Conservation (phyloP, 2,113 vertebrate species). For the Dascyllus trimaculatus region DNA sequence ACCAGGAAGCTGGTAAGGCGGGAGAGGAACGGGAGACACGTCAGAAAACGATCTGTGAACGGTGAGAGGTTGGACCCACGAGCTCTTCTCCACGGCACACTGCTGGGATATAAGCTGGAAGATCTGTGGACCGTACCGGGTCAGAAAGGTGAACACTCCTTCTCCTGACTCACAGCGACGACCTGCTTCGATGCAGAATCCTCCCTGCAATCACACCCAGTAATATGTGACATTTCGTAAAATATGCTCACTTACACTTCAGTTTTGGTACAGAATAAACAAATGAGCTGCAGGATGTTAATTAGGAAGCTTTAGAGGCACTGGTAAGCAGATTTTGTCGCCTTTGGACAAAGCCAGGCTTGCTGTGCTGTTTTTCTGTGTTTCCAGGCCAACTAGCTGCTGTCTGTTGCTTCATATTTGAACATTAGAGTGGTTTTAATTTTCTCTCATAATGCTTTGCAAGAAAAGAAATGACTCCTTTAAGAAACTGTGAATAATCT, state of each 20-base stretch:
- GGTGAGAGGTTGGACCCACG: background rate
- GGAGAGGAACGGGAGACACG: background rate
- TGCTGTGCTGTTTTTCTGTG: background rate
- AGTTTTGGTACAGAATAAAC: background rate
- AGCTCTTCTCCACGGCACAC: slow-evolving; percentile 34
- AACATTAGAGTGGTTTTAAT: slow-evolving; percentile 3
- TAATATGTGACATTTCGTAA: slow-evolving; percentile 12
- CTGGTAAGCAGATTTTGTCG: background rate
- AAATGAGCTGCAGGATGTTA: background rate
- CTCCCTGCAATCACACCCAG: slow-evolving; percentile 71
- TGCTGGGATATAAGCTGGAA: slow-evolving; percentile 77
- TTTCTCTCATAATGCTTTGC: slow-evolving; percentile 6
- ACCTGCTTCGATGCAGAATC: slow-evolving; percentile 90
- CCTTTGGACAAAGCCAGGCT: background rate
- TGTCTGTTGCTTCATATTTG: slow-evolving; percentile 5
- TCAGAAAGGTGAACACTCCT: slow-evolving; percentile 90
- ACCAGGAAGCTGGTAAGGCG: background rate
- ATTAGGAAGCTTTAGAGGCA: background rate
- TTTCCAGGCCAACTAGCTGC: slow-evolving; percentile 14
- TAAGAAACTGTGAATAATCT: background rate
- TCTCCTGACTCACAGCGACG: slow-evolving; percentile 90
- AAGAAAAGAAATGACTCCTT: background rate
- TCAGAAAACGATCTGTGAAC: slow-evolving; percentile 17
- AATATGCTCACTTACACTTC: background rate
- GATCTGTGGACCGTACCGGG: slow-evolving; percentile 80